Evolutionary conservation across 2,113 vertebrate species (phyloP).

Genomic region (Neolamprologus tretocephalus): DNA sequence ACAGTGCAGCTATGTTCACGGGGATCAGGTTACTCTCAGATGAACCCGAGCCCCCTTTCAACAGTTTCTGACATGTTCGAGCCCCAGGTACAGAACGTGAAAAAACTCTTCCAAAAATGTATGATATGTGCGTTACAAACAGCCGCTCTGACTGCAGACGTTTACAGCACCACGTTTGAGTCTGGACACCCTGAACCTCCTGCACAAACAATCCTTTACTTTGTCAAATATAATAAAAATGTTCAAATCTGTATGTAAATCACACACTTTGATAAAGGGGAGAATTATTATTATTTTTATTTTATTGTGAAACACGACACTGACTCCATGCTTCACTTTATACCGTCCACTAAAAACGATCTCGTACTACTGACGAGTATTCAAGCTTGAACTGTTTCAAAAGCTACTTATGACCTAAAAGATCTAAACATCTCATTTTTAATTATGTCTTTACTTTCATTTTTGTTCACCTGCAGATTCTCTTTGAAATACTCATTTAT

Average conservation of each 20-base stretch:
- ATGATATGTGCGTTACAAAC: not conserved
- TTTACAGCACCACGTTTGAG: not conserved
- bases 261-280: not conserved
- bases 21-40: not conserved
- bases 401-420: not conserved
- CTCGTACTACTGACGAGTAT: fast-evolving
- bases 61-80: not conserved
- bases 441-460: not conserved
- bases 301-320: not conserved
- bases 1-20: not conserved
- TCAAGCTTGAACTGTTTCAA: not conserved
- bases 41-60: not conserved
- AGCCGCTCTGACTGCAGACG: not conserved
- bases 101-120: not conserved
- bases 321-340: fast-evolving
- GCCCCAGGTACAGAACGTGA: not conserved
- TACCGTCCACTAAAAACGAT: not conserved
- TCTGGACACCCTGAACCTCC: not conserved
- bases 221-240: not conserved
- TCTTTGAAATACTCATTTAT: not conserved
- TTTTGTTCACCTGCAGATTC: not conserved
- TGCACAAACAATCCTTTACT: not conserved
- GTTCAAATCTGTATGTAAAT: not conserved
- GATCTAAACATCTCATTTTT: not conserved
- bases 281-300: not conserved